Evolutionary conservation across 2,113 vertebrate species (phyloP).

Genomic region (Erpornis zantholeuca): DNA sequence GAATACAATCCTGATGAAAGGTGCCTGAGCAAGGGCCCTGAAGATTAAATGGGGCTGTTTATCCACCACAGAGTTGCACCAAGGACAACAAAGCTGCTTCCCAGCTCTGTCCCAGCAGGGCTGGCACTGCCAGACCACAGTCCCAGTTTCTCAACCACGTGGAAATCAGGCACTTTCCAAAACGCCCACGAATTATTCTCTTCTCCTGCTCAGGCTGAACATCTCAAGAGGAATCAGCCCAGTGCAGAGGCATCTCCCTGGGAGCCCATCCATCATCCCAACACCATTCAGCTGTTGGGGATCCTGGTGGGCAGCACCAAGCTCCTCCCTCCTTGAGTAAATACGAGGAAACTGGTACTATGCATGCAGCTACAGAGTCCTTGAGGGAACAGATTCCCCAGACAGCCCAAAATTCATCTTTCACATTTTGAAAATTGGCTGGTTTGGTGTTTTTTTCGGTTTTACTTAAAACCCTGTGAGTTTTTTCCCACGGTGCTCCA

Average conservation of each 20-base stretch:
- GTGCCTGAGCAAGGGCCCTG: not conserved
- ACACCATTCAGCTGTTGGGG: not conserved
- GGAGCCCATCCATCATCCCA: not conserved
- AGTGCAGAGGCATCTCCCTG: not conserved
- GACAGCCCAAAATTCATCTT: not conserved
- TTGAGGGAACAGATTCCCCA: not conserved
- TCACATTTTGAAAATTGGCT: not conserved
- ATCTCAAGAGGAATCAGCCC: not conserved
- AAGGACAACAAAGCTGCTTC: not conserved
- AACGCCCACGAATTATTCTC: accelerated
- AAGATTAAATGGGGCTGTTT: not conserved
- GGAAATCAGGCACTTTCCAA: not conserved
- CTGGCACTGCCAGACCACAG: accelerated
- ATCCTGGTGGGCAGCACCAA: not conserved
- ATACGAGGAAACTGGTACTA: not conserved
- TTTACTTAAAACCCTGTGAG: accelerated
- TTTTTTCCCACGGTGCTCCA: not conserved
- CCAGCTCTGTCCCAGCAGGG: not conserved
- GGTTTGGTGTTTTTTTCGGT: not conserved
- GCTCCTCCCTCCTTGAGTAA: not conserved
- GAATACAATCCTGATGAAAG: not conserved
- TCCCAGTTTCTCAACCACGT: not conserved
- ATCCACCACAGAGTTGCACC: not conserved
- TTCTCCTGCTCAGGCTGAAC: not conserved
- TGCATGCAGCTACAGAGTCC: not conserved